phyloP scores from a whole-genome alignment of 2,888 invertebrate species.

The Syrphus vitripennis region DNA sequence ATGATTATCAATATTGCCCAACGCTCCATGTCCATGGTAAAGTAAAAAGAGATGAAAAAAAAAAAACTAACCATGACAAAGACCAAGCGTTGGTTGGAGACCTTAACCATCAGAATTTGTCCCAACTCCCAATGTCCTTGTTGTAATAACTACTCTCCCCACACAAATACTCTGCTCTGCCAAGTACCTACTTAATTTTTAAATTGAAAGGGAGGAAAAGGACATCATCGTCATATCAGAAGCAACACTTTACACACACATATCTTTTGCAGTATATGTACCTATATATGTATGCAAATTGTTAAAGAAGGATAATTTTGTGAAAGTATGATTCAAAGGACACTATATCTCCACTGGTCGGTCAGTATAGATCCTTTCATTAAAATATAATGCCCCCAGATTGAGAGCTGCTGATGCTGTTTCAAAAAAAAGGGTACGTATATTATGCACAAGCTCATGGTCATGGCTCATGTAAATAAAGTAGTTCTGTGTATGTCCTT shows the following conservation, averaged over 20 bases:
- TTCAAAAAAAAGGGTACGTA: conserved; percentile 8
- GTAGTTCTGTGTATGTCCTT: conserved; percentile 11
- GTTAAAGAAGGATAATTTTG: conserved; percentile 24
- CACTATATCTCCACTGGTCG: conserved; percentile 22
- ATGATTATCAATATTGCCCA: conserved; percentile 69
- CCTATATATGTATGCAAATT: conserved; percentile 41
- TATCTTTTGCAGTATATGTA: not conserved
- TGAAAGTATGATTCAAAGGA: conserved; percentile 33
- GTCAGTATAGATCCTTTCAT: conserved; percentile 51
- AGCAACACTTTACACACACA: not conserved
- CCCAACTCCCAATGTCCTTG: conserved; percentile 6
- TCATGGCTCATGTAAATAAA: conserved; percentile 23
- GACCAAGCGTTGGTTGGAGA: not conserved
- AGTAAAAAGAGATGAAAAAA: conserved; percentile 24
- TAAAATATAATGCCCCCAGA: conserved; percentile 35
- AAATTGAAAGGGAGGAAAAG: conserved; percentile 19
- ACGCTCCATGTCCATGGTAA: conserved; percentile 48
- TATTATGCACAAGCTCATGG: conserved; percentile 30
- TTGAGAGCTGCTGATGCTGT: not conserved
- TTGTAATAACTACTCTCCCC: not conserved
- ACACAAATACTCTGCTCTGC: conserved; percentile 6
- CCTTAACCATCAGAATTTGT: conserved; percentile 13
- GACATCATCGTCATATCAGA: conserved; percentile 10
- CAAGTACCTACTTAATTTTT: conserved; percentile 48
- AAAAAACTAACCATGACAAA: not conserved